Evolutionary conservation across 2,113 vertebrate genomes (phyloP).

Genomic region (Apteryx owenii): DNA sequence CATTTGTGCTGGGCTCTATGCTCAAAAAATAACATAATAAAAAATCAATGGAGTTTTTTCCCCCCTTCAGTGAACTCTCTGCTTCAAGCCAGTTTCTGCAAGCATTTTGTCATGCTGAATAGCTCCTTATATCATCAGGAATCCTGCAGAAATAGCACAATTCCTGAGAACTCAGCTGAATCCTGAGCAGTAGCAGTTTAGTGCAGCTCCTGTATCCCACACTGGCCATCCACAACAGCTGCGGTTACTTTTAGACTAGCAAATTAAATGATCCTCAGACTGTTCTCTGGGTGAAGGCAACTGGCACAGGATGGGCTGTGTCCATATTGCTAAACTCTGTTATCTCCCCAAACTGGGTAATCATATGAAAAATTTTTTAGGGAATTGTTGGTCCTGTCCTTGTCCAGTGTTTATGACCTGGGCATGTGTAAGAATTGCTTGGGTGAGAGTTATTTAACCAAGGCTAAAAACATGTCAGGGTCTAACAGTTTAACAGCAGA

Average conservation of each 20-base stretch:
- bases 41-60: rapidly evolving
- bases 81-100: neutral
- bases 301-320: neutral
- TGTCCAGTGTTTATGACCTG: neutral
- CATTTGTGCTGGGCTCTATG: neutral
- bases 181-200: neutral
- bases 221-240: neutral
- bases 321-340: neutral
- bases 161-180: neutral
- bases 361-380: neutral
- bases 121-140: neutral
- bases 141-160: neutral
- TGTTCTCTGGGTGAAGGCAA: neutral
- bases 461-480: neutral
- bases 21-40: neutral
- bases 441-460: neutral
- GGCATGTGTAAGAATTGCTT: neutral
- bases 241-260: neutral
- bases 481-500: neutral
- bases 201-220: neutral
- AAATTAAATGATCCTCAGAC: neutral
- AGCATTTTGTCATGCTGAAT: neutral
- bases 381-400: neutral
- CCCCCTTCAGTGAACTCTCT: neutral
- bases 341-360: neutral